Percentiles rank a stretch among this genome's conserved stretches.
Evolutionary conservation across 2,888 invertebrate genomes (phyloP).

Genomic region (Tortrix viridana): DNA sequence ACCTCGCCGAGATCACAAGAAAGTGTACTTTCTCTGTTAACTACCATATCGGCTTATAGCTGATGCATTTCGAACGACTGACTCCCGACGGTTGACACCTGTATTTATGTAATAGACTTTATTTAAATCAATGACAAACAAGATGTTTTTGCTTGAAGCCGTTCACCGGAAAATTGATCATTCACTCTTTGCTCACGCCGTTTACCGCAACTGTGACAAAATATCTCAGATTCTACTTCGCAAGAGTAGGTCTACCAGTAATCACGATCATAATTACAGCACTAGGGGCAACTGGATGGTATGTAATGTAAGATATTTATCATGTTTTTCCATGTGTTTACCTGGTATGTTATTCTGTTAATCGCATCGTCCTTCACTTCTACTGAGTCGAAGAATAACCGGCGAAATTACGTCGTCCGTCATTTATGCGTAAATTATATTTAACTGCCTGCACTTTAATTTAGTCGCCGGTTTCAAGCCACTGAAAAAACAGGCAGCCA

Average conservation of each 20-base stretch:
- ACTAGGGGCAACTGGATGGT: slow-evolving; percentile 14
- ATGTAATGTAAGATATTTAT: background rate
- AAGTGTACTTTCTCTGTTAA: slow-evolving; percentile 39
- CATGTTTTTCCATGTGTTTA: background rate
- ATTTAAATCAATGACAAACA: slow-evolving; percentile 26
- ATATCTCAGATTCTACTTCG: slow-evolving; percentile 25
- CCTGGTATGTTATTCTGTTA: no score
- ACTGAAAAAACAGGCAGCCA: no score
- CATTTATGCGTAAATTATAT: no score
- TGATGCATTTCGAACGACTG: slow-evolving; percentile 30
- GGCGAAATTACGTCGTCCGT: no score
- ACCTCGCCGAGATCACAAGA: slow-evolving; percentile 59
- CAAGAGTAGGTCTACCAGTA: slow-evolving; percentile 16
- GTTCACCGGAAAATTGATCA: slow-evolving; percentile 36
- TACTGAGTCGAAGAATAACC: no score
- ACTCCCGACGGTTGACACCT: slow-evolving; percentile 13
- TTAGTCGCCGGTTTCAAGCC: no score
- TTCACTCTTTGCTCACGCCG: slow-evolving; percentile 29
- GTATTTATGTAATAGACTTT: slow-evolving; percentile 25
- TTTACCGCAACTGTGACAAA: slow-evolving; percentile 32
- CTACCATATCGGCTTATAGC: slow-evolving; percentile 30
- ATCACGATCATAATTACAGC: slow-evolving; percentile 4
- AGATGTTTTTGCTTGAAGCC: slow-evolving; percentile 22
- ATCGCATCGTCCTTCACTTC: no score
- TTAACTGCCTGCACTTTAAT: no score